Conservation (phyloP, 2,113 vertebrate genomes). For the Parus major region DNA sequence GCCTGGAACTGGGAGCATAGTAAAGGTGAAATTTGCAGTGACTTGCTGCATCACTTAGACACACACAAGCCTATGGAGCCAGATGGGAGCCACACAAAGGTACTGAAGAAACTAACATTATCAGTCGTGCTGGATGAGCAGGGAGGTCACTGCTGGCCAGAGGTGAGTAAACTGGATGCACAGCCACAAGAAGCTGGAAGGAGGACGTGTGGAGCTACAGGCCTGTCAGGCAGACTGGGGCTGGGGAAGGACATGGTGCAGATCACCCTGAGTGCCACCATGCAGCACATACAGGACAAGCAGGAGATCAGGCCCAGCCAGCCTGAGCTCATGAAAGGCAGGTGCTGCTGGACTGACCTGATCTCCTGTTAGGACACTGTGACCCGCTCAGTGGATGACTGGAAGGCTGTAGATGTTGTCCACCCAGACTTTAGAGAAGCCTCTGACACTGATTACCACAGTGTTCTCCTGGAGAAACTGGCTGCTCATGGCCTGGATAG, state of each 20-base stretch:
- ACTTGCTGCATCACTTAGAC: neutral
- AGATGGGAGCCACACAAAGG: neutral
- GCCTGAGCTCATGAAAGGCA: neutral
- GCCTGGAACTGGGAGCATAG: neutral
- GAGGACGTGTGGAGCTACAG: neutral
- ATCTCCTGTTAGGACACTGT: neutral
- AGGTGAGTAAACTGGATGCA: neutral
- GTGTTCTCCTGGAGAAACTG: neutral
- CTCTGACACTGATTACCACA: neutral
- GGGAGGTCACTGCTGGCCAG: too few relatives aligned
- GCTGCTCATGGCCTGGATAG: neutral
- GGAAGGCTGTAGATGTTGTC: neutral
- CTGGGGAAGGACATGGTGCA: neutral
- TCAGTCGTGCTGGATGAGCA: neutral
- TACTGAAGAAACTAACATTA: neutral
- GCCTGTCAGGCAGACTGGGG: neutral
- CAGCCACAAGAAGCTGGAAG: neutral
- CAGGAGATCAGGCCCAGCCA: neutral
- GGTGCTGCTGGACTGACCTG: neutral
- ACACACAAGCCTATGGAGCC: neutral
- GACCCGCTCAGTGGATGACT: neutral
- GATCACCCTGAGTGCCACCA: neutral
- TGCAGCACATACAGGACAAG: neutral
- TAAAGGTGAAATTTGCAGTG: neutral
- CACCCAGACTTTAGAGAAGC: accelerated